A percentile compares a stretch with the other conserved stretches of the same genome.
Conservation (phyloP, 2,888 invertebrate species). For the Caenorhabditis sinica region DNA sequence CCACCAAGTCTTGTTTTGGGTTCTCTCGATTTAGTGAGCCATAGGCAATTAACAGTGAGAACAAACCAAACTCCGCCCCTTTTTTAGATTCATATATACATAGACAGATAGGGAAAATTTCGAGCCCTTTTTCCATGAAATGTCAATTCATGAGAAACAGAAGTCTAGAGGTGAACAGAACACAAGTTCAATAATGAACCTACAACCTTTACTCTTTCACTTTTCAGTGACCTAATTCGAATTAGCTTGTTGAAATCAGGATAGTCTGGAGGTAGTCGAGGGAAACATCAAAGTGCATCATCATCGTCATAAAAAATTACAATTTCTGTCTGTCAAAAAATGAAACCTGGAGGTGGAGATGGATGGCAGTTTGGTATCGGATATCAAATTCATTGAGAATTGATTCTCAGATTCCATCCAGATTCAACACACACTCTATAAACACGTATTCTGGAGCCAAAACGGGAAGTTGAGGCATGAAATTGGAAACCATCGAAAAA, state of each 20-base stretch:
- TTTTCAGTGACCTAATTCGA: slow-evolving; percentile 8
- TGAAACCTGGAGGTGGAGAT: slow-evolving; percentile 43
- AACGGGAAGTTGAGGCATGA: slow-evolving; percentile 57
- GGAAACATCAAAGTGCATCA: slow-evolving; percentile 14
- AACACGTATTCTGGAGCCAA: slow-evolving; percentile 54
- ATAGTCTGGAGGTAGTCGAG: background rate
- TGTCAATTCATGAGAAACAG: background rate
- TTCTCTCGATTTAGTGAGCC: too few relatives aligned
- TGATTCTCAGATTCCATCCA: slow-evolving; percentile 40
- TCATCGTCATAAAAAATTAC: slow-evolving; percentile 36
- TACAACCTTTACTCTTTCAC: background rate
- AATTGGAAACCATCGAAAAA: slow-evolving; percentile 39
- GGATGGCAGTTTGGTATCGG: slow-evolving; percentile 42
- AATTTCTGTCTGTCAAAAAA: slow-evolving; percentile 35
- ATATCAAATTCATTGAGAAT: slow-evolving; percentile 62
- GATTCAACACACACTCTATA: slow-evolving; percentile 41
- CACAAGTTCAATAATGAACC: background rate
- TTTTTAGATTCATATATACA: too few relatives aligned
- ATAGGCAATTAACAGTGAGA: too few relatives aligned
- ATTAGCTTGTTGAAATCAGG: background rate
- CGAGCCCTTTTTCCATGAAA: background rate
- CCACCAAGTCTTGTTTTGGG: too few relatives aligned
- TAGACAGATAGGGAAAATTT: background rate
- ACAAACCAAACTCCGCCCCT: too few relatives aligned
- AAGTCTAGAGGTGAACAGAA: too few relatives aligned